Percentiles rank a stretch among this genome's conserved stretches.
phyloP scores from a whole-genome alignment of 2,113 vertebrate species.

The Rhabdomys dilectus region DNA sequence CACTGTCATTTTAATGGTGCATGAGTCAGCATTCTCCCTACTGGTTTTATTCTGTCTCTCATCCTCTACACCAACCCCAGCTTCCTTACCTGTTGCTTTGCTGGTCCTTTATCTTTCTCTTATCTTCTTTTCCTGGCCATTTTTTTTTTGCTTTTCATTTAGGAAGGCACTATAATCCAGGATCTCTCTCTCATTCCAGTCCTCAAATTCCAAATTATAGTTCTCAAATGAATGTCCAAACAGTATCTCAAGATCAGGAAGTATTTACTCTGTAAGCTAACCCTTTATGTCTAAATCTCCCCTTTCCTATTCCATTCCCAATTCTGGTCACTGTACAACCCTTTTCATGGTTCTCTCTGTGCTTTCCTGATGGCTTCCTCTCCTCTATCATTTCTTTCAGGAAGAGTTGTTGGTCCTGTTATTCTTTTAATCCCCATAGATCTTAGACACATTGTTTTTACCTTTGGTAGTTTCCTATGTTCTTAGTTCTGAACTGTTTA shows the following conservation, averaged over 20 bases:
- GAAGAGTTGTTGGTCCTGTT: not conserved
- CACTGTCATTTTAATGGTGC: not conserved
- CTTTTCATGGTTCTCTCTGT: not conserved
- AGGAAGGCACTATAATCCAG: not conserved
- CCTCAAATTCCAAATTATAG: not conserved
- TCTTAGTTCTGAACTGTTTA: not conserved
- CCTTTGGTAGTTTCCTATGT: not conserved
- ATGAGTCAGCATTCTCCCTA: not conserved
- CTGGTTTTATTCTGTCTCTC: not conserved
- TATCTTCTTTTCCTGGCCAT: not conserved
- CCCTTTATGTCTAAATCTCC: not conserved
- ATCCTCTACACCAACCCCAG: not conserved
- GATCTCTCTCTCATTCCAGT: not conserved
- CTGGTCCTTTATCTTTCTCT: not conserved
- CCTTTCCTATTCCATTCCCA: not conserved
- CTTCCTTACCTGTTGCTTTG: not conserved
- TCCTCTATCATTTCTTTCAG: not conserved
- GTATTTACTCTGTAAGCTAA: not conserved
- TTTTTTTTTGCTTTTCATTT: not conserved
- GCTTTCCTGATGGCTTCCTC: not conserved
- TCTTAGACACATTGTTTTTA: not conserved
- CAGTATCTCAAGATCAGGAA: not conserved
- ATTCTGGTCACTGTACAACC: not conserved
- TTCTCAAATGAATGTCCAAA: not conserved
- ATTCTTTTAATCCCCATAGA: fast-evolving